Conservation (phyloP, 2,113 vertebrate species). For the Myiagra hebetior region DNA sequence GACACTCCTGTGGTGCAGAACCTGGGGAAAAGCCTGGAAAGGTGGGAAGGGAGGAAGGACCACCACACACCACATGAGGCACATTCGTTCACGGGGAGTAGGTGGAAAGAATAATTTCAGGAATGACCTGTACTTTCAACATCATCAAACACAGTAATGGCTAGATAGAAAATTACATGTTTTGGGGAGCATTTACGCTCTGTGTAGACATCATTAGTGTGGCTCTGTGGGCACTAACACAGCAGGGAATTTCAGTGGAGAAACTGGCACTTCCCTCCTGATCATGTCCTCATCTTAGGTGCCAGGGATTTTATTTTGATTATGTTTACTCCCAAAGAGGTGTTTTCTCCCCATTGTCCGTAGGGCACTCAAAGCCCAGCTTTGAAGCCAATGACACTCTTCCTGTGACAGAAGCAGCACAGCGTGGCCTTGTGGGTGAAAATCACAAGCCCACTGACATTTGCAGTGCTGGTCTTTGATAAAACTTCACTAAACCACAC, state of each 20-base stretch:
- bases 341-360: not conserved
- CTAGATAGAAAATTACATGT: not conserved
- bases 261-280: not conserved
- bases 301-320: not conserved
- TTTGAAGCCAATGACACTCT: not conserved
- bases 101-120: not conserved
- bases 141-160: not conserved
- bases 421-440: not conserved
- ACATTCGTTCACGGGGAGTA: not conserved
- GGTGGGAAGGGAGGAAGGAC: not conserved
- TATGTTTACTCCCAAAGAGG: not conserved
- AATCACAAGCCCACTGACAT: not conserved
- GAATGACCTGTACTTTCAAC: not conserved
- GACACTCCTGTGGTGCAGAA: not conserved
- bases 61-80: rapidly evolving
- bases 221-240: not conserved
- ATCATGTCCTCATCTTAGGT: rapidly evolving
- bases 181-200: not conserved
- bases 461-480: not conserved
- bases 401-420: not conserved
- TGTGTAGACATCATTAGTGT: not conserved
- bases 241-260: rapidly evolving
- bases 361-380: not conserved
- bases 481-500: not conserved
- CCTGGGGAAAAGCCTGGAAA: not conserved